phyloP scores from a whole-genome alignment of 2,888 invertebrate genomes.

The Prosapia bicincta region DNA sequence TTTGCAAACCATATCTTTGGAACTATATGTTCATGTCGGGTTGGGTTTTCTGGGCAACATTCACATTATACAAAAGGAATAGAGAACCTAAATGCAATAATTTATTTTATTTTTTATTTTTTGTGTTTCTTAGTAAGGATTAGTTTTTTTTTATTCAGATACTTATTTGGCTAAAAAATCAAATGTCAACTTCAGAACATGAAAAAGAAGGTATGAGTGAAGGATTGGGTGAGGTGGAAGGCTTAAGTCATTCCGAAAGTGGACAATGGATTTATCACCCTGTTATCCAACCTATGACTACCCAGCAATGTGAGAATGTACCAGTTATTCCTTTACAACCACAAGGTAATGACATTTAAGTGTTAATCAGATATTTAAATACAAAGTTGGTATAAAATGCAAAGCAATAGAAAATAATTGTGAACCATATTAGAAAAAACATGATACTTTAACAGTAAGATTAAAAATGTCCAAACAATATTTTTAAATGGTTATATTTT shows the following conservation, averaged over 20 bases:
- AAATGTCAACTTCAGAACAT: constrained; percentile 36
- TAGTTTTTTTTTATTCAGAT: constrained; percentile 32
- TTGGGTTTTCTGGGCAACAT: too few relatives aligned
- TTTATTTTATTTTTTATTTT: not conserved
- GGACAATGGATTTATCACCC: constrained; percentile 40
- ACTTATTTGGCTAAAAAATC: constrained; percentile 40
- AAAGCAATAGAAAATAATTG: too few relatives aligned
- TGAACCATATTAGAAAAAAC: too few relatives aligned
- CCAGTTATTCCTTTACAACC: constrained; percentile 15
- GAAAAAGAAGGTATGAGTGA: constrained; percentile 29
- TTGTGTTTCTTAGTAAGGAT: too few relatives aligned
- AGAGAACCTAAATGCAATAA: too few relatives aligned
- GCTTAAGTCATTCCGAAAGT: constrained; percentile 20
- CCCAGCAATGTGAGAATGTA: constrained; percentile 30
- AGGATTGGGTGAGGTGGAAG: constrained; percentile 22
- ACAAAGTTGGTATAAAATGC: too few relatives aligned
- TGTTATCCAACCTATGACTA: constrained; percentile 35
- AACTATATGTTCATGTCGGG: too few relatives aligned
- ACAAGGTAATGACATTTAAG: constrained; percentile 10
- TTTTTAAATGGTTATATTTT: too few relatives aligned
- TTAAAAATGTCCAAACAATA: too few relatives aligned
- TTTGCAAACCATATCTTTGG: too few relatives aligned
- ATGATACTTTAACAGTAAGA: too few relatives aligned
- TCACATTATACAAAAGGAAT: not conserved
- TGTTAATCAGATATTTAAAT: too few relatives aligned